These are phyloP conservation scores for Gymnodraco acuticeps DNA, from an alignment of 2,797 vertebrate species.

Conservation along the genomic window DNA sequence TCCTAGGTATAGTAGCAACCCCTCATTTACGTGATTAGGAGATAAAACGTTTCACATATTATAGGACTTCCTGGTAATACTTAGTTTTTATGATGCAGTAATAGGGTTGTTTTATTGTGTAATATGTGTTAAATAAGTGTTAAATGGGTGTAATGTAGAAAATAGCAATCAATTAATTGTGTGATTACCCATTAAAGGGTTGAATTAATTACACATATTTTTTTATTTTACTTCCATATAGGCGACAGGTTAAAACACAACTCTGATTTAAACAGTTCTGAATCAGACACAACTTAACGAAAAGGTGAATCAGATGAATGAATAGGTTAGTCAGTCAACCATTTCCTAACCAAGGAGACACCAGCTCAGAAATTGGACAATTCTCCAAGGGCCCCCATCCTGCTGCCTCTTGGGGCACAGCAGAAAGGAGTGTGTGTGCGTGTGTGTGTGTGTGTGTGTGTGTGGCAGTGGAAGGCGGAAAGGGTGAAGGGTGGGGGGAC, in stretches of 20 bases:
- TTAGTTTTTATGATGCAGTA: too few relatives aligned
- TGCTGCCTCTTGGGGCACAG: constrained; percentile 86
- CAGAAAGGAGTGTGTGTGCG: constrained; percentile 38
- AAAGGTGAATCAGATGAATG: constrained; percentile 11
- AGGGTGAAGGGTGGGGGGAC: constrained; percentile 69
- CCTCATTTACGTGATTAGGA: not conserved
- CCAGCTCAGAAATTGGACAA: constrained; percentile 76
- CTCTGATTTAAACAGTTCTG: not conserved
- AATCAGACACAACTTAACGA: not conserved
- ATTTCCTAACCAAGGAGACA: constrained; percentile 87
- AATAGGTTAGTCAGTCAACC: constrained; percentile 77
- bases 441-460: constrained; percentile 44
- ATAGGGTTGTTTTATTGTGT: too few relatives aligned
- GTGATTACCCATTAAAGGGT: too few relatives aligned
- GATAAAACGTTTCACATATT: not conserved
- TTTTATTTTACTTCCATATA: not conserved
- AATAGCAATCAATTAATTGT: too few relatives aligned
- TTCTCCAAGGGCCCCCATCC: constrained; percentile 68
- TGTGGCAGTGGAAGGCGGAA: constrained; percentile 37
- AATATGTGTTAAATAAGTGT: too few relatives aligned
- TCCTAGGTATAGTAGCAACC: not conserved
- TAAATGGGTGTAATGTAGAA: too few relatives aligned
- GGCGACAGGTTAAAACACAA: not conserved
- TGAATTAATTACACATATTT: constrained; percentile 1
- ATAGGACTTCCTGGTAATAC: constrained; percentile 1